A percentile compares a stretch with the other conserved stretches of the same genome.
These are phyloP conservation scores for Ormyrus thymus DNA, from an alignment of 2,888 invertebrate species.

Conservation along the genomic window DNA sequence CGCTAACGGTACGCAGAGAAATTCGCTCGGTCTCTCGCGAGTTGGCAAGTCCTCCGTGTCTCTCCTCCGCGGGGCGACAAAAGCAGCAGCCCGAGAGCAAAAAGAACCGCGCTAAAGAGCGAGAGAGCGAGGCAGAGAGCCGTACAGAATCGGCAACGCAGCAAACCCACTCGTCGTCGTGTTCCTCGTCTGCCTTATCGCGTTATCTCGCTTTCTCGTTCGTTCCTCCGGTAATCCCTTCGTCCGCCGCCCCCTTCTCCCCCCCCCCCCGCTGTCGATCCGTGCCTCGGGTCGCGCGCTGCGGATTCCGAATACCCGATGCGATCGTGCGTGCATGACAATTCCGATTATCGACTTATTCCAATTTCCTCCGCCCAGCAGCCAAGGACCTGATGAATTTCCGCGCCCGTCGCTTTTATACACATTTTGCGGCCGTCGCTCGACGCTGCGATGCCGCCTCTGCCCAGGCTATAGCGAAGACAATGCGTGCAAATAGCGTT, in stretches of 20 bases:
- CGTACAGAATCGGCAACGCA: conserved; percentile 45
- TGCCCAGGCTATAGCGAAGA: background rate
- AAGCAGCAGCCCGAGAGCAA: background rate
- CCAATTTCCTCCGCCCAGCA: conserved; percentile 32
- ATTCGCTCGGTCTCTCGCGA: conserved; percentile 23
- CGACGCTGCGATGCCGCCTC: background rate
- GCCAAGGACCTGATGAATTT: background rate
- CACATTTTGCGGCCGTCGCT: too few species aligned
- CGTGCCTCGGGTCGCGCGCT: conserved; percentile 27
- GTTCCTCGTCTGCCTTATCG: conserved; percentile 39
- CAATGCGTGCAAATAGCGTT: conserved; percentile 13
- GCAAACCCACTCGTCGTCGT: conserved; percentile 20
- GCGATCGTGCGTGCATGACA: conserved; percentile 48
- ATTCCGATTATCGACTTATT: conserved; percentile 52
- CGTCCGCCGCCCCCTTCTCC: conserved; percentile 7
- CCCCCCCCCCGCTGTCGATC: conserved; percentile 39
- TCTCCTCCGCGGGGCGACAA: background rate
- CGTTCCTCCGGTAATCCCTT: background rate
- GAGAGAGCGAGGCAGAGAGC: background rate
- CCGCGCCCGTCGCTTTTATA: background rate
- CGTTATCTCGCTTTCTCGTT: conserved; percentile 43
- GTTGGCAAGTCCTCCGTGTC: conserved; percentile 7
- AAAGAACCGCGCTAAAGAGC: background rate
- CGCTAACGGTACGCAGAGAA: background rate
- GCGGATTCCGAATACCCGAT: conserved; percentile 47